Conservation (phyloP, 2,888 invertebrate species). For the Malthinus flaveolus region DNA sequence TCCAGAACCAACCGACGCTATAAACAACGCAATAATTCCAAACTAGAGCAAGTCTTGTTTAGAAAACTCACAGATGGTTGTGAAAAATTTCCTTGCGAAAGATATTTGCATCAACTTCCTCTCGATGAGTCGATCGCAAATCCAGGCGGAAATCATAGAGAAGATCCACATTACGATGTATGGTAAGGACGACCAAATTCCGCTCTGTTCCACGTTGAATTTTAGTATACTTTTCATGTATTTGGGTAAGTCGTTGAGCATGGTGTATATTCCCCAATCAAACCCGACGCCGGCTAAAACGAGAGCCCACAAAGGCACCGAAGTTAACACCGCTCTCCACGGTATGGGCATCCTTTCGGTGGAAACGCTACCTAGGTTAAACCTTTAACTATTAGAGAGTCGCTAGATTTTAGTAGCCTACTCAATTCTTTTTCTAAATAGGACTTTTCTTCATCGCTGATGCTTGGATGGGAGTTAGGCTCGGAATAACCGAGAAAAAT, state of each 20-base stretch:
- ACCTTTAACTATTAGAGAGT: too few species aligned
- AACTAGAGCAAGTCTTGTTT: too few species aligned
- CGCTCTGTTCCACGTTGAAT: constrained; percentile 66
- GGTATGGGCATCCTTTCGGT: constrained; percentile 59
- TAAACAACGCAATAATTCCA: neutral
- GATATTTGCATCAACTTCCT: constrained; percentile 59
- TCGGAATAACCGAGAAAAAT: constrained; percentile 54
- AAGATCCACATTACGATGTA: constrained; percentile 68
- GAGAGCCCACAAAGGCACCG: constrained; percentile 75
- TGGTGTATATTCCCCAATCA: constrained; percentile 86
- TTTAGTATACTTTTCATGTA: constrained; percentile 66
- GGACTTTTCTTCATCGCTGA: constrained; percentile 69
- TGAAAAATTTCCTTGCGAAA: constrained; percentile 66
- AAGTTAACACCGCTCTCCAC: constrained; percentile 71
- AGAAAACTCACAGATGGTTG: constrained; percentile 62
- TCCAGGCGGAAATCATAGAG: constrained; percentile 63
- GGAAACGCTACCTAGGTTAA: neutral
- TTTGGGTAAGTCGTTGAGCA: constrained; percentile 65
- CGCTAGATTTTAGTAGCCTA: too few species aligned
- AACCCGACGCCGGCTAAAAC: constrained; percentile 75
- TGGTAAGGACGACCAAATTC: constrained; percentile 64
- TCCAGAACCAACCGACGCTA: constrained; percentile 11
- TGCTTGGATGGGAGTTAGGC: constrained; percentile 74
- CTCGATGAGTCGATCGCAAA: constrained; percentile 69
- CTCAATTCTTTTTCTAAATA: constrained; percentile 69